A percentile compares a stretch with the other conserved stretches of the same genome.
Evolutionary conservation across 2,888 invertebrate genomes (phyloP).

Genomic region (Stegana nigrithorax): DNA sequence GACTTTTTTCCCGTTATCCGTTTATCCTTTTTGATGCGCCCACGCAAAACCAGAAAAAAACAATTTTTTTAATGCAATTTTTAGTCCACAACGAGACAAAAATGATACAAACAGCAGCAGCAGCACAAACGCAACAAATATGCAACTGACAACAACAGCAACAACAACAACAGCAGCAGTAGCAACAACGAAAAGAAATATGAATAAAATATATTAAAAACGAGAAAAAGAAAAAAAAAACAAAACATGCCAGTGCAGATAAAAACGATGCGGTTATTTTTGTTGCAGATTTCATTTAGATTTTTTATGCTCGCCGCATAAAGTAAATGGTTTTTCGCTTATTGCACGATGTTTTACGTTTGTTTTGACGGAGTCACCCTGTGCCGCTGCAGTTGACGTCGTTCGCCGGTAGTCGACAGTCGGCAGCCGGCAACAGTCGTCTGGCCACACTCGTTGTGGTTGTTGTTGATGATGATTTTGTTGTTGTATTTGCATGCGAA

Average conservation of each 20-base stretch:
- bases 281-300: slow-evolving; percentile 55
- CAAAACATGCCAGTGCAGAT: neutral
- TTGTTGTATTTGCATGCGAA: no score
- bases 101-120: neutral
- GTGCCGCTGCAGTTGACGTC: no score
- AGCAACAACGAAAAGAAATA: neutral
- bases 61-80: slow-evolving; percentile 13
- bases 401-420: no score
- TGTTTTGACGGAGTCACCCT: no score
- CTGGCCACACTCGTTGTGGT: no score
- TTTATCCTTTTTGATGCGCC: no score
- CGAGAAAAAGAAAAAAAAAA: neutral
- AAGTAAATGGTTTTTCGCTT: slow-evolving; percentile 53
- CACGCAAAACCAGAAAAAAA: no score
- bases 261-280: slow-evolving; percentile 46
- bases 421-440: no score
- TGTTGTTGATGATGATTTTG: no score
- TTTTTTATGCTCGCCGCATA: slow-evolving; percentile 33
- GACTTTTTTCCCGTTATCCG: slow-evolving; percentile 1
- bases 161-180: neutral
- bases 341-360: no score
- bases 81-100: slow-evolving; percentile 11
- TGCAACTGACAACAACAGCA: no score
- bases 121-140: no score
- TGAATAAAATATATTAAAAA: neutral